Base-by-base conservation (phyloP, 2,797 vertebrate genomes). In the Sebastes hubbsi region DNA sequence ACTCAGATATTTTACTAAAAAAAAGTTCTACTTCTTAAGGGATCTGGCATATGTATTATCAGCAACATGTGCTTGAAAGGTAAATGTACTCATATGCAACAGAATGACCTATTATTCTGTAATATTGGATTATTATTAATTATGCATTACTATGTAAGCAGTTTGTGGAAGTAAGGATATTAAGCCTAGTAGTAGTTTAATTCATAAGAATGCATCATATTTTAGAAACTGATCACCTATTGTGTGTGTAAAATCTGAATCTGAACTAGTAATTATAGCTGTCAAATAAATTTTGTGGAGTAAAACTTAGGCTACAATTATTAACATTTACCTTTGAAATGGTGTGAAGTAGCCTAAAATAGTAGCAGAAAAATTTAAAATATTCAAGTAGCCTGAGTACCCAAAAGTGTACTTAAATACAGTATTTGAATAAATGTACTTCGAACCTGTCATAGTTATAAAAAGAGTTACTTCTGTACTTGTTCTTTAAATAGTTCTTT, bases 331-430 rank as follows among this genome's bases (percentile, higher is more conserved):
- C 11, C 8, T 42, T 2, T 42, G 6, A 62, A 60, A 42, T n/a
- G 11, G 20, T 32, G 20, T 2, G 9, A 22, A 25, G 49, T 24
- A 42, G 1, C 36, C 6, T 46, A 29, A 6, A 42, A 3, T 55
- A 29, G 6, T 14, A 13, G 2, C 29, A 32, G 4, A 32, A 14
- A 5, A 29, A 56, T 3, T 0, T 0, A 20, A 46, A 61, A 13
- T 10, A 36, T 11, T 59, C 6, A 24, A 52, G n/a, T 42, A 27
- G 0, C 49, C 1, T n/a, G 22, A 46, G 11, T 10, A 4, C 2
- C 52, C 4, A 32, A 11, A 24, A 27, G 24, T 20, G 12, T 32
- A 52, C 11, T 29, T 1, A 58, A n/a, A 65, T 27, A 32, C 32
- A 55, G 24, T 69, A 54, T 20, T 61, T 56, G 22, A 65, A 12